Conservation (phyloP, 2,888 invertebrate species). For the Platycheirus albimanus region DNA sequence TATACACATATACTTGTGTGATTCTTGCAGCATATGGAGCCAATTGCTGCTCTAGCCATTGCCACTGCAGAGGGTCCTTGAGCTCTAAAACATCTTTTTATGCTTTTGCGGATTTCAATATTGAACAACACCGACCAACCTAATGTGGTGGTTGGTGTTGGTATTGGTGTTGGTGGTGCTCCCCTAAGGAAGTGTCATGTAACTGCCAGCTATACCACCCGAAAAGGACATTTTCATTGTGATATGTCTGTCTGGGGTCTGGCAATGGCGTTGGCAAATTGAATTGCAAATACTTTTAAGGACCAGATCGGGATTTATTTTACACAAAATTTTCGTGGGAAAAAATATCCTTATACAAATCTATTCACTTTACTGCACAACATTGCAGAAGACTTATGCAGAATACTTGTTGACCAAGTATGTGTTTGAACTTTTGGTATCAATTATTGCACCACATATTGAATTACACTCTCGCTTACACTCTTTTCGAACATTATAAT, state of each 20-base stretch:
- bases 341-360: slow-evolving; percentile 27
- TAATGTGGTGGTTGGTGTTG: slow-evolving; percentile 46
- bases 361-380: too few species aligned
- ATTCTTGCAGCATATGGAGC: slow-evolving; percentile 51
- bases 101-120: slow-evolving; percentile 64
- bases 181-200: slow-evolving; percentile 64
- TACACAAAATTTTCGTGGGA: slow-evolving; percentile 63
- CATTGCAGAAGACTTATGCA: slow-evolving; percentile 38
- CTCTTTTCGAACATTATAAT: slow-evolving; percentile 42
- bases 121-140: slow-evolving; percentile 36
- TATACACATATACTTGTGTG: slow-evolving; percentile 1
- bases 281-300: slow-evolving; percentile 60
- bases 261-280: slow-evolving; percentile 42
- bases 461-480: slow-evolving; percentile 7
- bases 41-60: slow-evolving; percentile 52
- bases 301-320: slow-evolving; percentile 48
- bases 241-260: slow-evolving; percentile 63
- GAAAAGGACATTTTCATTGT: slow-evolving; percentile 70
- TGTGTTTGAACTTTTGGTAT: slow-evolving; percentile 15
- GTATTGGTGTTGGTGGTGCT: too few species aligned
- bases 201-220: slow-evolving; percentile 43
- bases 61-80: slow-evolving; percentile 66
- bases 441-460: slow-evolving; percentile 3
- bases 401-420: slow-evolving; percentile 50
- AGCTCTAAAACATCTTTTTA: slow-evolving; percentile 70